Base-by-base conservation (phyloP, 2,113 vertebrate genomes). In the Petrocephalus zakoni region DNA sequence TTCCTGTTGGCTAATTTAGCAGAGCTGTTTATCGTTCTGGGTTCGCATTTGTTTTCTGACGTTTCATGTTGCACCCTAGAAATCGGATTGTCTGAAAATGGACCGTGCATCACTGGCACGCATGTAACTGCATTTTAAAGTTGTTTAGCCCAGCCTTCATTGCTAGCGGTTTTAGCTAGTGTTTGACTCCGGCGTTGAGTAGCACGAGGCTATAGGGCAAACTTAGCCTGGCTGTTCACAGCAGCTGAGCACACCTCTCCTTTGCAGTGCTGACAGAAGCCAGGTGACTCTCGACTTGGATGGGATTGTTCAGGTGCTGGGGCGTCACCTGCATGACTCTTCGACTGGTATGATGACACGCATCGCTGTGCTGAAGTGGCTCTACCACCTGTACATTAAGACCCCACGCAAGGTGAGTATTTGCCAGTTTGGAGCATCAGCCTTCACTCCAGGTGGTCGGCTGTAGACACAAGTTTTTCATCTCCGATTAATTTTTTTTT, bases 321-420 rank as follows among this genome's bases (percentile, higher is more conserved):
- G 97, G 92, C 96, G 97, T 52, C 97, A 99, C 93, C 97, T 99
- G 55, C 97, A 96, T 0, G 98, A 99, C 91, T 94, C 94, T 0
- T 95, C 96, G 87, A 98, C 96, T 2, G 98, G 98, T 34, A 99
- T 99, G 98, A 99, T 99, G 98, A 99, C 98, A 0, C 97, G 98
- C 88, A 99, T 99, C 6, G 97, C 98, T 0, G 98, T 99, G 85
- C 95, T 99, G 47, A 99, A 99, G 90, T 99, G 98, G 98, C 95
- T 99, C 2, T 99, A 99, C 93, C 98, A 99, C 91, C 95, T 99
- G 46, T 99, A 99, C 90, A 99, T 99, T 93, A 99, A 99, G 94
- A 99, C 98, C 0, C 98, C 98, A 8, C 97, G 97, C 85, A 99
- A 99, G 95, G 96, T 96, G 92, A 90, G 95, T 42, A 42, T 1